Base-by-base conservation (phyloP, 2,888 invertebrate species). In the Galerucella calmariensis region DNA sequence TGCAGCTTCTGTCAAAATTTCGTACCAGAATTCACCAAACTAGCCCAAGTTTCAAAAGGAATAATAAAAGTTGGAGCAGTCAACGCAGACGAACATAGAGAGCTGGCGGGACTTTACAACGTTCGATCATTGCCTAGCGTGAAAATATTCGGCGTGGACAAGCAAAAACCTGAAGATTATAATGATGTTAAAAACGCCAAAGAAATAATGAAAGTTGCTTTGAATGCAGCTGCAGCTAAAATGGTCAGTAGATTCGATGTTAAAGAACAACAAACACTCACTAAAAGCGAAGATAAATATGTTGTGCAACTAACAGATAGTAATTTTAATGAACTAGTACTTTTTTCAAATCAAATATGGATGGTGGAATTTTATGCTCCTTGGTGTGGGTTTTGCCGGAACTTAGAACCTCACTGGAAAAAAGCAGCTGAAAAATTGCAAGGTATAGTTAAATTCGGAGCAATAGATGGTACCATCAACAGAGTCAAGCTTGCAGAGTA, bases 361-460 rank as follows among this genome's bases (percentile, higher is more conserved):
- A 88, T 98, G 81, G 96, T 98, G 1, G 97, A 97, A 87, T 98
- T 98, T 90, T 97, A 92, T 86, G 97, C 97, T 2, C 95, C 95
- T 0, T 96, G 96, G 94, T 97, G 96, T 85, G 95, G 96, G 5
- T 96, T 97, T 86, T 97, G 97, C 89, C 97, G 97, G 88, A 95
- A 93, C 84, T 89, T 98, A 69, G 97, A 94, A 73, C 97, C 98
- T 0, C 94, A 97, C 77, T 98, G 97, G 97, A 94, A 94, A 2
- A 24, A 62, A 69, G 77, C 70, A 58, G 77, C 98, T 24, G 89
- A 92, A 2, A 93, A 96, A 84, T 91, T 98, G 20, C 97, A 96
- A 88, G 97, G 97, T 82, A 97, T 97, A 90, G 89, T 93, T 41
- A 97, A 97, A 88, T 86, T 98, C 10, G 98, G 97, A 70, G 96